These are phyloP conservation scores for Hexactinellida sp. DNA, from an alignment of 37 sponge, comb jelly and placozoan species.

Conservation along the genomic window DNA sequence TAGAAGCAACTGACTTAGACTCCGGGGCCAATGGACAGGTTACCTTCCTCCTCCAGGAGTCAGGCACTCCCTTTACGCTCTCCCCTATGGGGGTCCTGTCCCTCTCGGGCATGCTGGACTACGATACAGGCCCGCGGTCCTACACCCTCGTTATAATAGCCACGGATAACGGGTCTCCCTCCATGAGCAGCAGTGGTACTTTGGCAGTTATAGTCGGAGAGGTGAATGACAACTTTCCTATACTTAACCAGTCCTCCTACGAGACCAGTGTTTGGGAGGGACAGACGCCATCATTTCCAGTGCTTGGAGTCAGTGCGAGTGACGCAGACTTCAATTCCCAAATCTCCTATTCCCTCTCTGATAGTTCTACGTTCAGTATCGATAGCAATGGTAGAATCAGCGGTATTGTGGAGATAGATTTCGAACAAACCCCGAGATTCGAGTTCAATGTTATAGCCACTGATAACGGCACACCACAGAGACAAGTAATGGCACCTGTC, in stretches of 20 bases:
- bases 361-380: background rate
- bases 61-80: background rate
- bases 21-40: background rate
- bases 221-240: background rate
- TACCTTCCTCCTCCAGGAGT: background rate
- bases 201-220: background rate
- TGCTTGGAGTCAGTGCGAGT: background rate
- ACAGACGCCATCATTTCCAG: background rate
- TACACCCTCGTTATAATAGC: background rate
- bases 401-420: background rate
- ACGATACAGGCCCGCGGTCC: background rate
- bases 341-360: background rate
- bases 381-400: background rate
- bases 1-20: background rate
- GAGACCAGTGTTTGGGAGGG: background rate
- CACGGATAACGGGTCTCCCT: background rate
- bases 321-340: background rate
- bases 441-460: background rate
- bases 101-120: background rate
- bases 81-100: background rate
- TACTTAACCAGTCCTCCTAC: background rate
- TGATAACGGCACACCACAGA: background rate
- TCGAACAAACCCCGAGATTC: background rate
- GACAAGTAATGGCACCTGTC: background rate
- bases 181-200: background rate